Base-by-base conservation (phyloP, 2,113 vertebrate genomes). In the Peromyscus leucopus region DNA sequence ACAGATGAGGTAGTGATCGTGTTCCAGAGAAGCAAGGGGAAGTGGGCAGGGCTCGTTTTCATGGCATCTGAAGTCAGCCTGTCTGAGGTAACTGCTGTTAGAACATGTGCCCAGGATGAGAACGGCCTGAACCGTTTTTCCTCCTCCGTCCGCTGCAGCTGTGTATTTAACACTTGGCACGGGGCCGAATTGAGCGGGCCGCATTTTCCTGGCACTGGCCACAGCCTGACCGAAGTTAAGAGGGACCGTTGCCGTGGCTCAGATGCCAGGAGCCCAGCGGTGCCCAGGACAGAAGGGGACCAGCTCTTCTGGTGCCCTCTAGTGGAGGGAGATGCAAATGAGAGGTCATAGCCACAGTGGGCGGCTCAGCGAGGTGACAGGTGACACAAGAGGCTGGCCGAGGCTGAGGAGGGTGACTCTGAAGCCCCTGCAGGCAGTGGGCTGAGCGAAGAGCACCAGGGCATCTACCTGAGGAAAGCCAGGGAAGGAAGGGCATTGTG, bases 131-230 rank as follows among this genome's bases (percentile, higher is more conserved):
- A 3, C 36, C 21, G 10, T 72, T 39, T 57, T 28, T 46, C 33
- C 31, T 1, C 72, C 55, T 74, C 17, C 10, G 7, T 59, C 1
- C 26, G 17, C 74, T 7, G 26, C 10, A 11, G 31, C 7, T 1
- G 9, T 11, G 1, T 36, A 6, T 82, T 59, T 90, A 7, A 46
- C 10, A 17, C 33, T 26, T 48, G 5, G 28, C 10, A 1, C 5
- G 10, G 36, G 1, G 1, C 24, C 33, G 16, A 26, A n/a, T 42
- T 13, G 0, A 22, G 6, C 0, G 0, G 0, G 0, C 71, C 10
- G 0, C 7, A 0, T 13, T 22, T 63, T 31, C 48, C 3, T 1
- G 36, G 76, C 57, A 11, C 55, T 7, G 0, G 3, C 1, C 8
- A 86, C 2, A 5, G 21, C 15, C 8, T 57, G 71, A 7, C 31